Evolutionary conservation across 1,140 invertebrate species (phyloP).

Genomic region (Tetramorium alpestre): DNA sequence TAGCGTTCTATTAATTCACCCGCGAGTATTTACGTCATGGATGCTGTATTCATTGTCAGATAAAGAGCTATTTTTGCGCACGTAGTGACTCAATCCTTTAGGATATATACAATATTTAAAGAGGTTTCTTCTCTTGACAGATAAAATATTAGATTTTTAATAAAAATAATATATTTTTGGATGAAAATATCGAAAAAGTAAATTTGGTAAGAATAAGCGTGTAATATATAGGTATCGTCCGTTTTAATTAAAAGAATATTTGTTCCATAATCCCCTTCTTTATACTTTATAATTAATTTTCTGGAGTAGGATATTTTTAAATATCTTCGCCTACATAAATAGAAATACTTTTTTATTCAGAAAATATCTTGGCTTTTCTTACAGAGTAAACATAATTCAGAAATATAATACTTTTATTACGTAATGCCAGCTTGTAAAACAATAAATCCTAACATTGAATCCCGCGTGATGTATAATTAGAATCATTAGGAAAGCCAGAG

Average conservation of each 20-base stretch:
- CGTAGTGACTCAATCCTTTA: not conserved
- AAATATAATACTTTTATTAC: not conserved
- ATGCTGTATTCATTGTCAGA: not conserved
- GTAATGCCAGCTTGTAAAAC: not conserved
- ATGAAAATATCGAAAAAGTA: not conserved
- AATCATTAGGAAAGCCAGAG: not conserved
- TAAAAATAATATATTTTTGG: too few species aligned
- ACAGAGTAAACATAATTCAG: not conserved
- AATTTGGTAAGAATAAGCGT: not conserved
- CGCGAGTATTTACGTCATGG: not conserved
- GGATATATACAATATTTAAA: not conserved
- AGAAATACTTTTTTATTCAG: not conserved
- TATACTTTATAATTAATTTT: not conserved
- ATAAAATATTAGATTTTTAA: not conserved
- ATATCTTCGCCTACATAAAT: not conserved
- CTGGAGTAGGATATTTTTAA: not conserved
- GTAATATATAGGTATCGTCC: not conserved
- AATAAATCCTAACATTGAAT: not conserved
- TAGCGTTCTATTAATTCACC: conserved; percentile 38
- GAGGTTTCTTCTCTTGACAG: too few species aligned
- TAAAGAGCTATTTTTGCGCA: not conserved
- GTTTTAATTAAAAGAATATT: not conserved
- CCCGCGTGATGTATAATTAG: not conserved
- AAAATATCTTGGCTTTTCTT: not conserved
- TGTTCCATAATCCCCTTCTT: not conserved